A percentile compares a stretch with the other conserved stretches of the same genome.
Evolutionary conservation across 2,888 invertebrate genomes (phyloP).

Genomic region (Acleris sparsana): DNA sequence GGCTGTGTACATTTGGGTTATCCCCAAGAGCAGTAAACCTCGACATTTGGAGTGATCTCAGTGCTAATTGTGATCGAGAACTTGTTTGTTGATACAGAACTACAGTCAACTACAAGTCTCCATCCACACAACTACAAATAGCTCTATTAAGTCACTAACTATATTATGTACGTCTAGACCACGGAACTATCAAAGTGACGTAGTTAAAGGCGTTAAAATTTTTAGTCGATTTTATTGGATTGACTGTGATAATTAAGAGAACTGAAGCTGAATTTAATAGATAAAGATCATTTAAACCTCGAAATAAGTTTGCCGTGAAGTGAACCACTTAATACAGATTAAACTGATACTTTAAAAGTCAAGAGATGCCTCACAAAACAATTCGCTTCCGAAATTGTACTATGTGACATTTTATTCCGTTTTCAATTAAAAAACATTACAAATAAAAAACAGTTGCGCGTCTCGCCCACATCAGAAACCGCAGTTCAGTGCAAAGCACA

Average conservation of each 20-base stretch:
- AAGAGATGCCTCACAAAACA: conserved; percentile 20
- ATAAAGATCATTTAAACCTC: not conserved
- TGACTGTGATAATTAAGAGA: no score
- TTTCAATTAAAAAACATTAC: conserved; percentile 55
- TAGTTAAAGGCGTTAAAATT: no score
- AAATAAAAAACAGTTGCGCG: conserved; percentile 52
- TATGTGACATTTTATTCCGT: conserved; percentile 27
- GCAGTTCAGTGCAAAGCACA: conserved; percentile 53
- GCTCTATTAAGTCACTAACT: conserved; percentile 1
- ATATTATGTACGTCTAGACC: no score
- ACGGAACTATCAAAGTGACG: no score
- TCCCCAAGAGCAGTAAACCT: conserved; percentile 24
- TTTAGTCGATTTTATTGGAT: no score
- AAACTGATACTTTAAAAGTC: conserved; percentile 16
- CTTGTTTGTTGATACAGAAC: conserved; percentile 1
- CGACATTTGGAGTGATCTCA: conserved; percentile 25
- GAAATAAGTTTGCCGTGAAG: conserved; percentile 14
- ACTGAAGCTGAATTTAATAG: no score
- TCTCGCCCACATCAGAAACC: conserved; percentile 44
- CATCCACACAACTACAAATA: not conserved
- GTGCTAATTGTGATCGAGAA: conserved; percentile 34
- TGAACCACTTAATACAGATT: conserved; percentile 24
- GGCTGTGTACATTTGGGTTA: conserved; percentile 25
- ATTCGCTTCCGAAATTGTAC: conserved; percentile 29
- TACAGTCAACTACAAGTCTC: not conserved